Evolutionary conservation across 2,888 invertebrate species (phyloP), one percentile per base, ranked within the genome.

Genomic region (Timema cristinae): DNA sequence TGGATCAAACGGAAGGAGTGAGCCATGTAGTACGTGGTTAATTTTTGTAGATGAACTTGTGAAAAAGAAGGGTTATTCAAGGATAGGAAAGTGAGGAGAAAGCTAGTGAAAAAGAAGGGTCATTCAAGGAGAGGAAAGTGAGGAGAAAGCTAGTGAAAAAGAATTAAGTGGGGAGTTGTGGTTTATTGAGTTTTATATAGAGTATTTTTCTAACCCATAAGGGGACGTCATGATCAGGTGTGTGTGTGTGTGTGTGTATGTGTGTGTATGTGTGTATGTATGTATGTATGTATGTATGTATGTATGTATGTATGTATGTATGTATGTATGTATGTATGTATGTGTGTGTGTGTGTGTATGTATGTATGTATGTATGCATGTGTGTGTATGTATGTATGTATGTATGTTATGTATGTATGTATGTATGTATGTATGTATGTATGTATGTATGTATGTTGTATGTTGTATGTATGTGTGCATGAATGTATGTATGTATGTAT

Each of bases 191-290:
- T 4, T 32, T 32, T 32, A 32, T 32, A 32, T 4, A 32, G 2
- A 32, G 32, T 32, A 32, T 32, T 32, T 32, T 32, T 32, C 32
- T 63, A 32, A 1, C 32, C 32, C 32, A 32, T 32, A 32, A 32
- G 32, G 32, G 32, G 4, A 32, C 32, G 32, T 63, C 63, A 32
- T 47, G 13, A 66, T 66, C 49, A 49, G 7, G 16, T 67, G 67
- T 67, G 16, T 67, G 67, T 67, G 9, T 67, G 67, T 67, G 16
- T 59, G 7, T 59, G 16, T 59, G 7, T 59, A 59, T 59, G 59
- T 59, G 7, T 59, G 59, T 59, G 7, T 59, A 16, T 59, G 16
- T 59, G 7, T 59, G 16, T 59, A 16, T 59, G 16, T 59, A 16
- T 59, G 7, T 59, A 7, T 59, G 7, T 59, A 7, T 59, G 7